These are phyloP conservation scores for Syngnathus floridae DNA, from an alignment of 2,113 vertebrate species.

Conservation along the genomic window DNA sequence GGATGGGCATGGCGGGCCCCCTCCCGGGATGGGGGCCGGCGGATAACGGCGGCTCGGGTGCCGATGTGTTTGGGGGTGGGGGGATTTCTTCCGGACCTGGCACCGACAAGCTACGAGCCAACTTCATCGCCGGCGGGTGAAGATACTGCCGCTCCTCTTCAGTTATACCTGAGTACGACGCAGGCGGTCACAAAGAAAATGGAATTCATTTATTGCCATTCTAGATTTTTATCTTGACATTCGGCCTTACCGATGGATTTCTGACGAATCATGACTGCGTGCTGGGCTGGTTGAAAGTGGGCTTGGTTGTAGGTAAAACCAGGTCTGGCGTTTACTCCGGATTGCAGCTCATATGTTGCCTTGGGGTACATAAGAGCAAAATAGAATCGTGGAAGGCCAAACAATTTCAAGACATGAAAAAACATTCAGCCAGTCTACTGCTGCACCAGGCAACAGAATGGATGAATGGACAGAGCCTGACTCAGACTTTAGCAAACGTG, in stretches of 20 bases:
- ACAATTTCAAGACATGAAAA: not conserved
- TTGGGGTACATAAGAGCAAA: slow-evolving; percentile 23
- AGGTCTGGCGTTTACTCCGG: slow-evolving; percentile 64
- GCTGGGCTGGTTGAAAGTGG: slow-evolving; percentile 79
- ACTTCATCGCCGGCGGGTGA: slow-evolving; percentile 82
- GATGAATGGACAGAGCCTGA: slow-evolving; percentile 51
- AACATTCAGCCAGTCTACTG: slow-evolving; percentile 8
- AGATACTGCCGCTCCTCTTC: slow-evolving; percentile 86
- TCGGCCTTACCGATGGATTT: slow-evolving; percentile 83
- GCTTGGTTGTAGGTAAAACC: slow-evolving; percentile 80
- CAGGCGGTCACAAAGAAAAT: slow-evolving; percentile 10
- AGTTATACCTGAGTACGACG: slow-evolving; percentile 70
- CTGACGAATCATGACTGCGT: slow-evolving; percentile 81
- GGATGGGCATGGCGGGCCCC: slow-evolving; percentile 60
- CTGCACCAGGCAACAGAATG: slow-evolving; percentile 21
- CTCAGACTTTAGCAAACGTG: slow-evolving; percentile 44
- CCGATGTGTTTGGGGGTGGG: slow-evolving; percentile 83
- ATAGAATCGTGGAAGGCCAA: not conserved
- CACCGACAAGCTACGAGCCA: slow-evolving; percentile 86
- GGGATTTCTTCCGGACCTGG: slow-evolving; percentile 88
- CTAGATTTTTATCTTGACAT: not conserved
- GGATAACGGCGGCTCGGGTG: slow-evolving; percentile 82
- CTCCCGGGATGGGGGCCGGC: slow-evolving; percentile 71
- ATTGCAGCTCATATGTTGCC: slow-evolving; percentile 80
- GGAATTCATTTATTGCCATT: not conserved